Base-by-base conservation (phyloP, 2,888 invertebrate genomes). In the Pachliopta kotzebuea region DNA sequence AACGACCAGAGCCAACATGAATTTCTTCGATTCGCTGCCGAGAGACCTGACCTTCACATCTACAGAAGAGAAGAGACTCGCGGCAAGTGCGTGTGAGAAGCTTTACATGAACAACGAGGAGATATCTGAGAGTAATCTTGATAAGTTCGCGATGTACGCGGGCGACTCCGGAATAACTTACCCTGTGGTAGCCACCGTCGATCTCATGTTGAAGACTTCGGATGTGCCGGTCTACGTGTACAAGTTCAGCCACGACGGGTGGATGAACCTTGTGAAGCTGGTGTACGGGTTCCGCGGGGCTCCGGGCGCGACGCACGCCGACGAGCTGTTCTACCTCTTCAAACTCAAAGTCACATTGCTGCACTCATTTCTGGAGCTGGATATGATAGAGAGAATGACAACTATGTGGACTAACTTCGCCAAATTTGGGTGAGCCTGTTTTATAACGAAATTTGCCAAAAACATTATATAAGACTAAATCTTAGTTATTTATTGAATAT, bases 271-370 rank as follows among this genome's bases (percentile, higher is more conserved):
- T 3, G 80, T 83, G 0, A 90, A 90, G 70, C 45, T 76, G 7
- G 60, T 74, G 9, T 84, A 68, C 61, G 84, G 86, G 0, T 86
- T 80, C 62, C 63, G 71, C 17, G 70, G 68, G 1, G 71, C 77
- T n/a, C 82, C 84, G 0, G 90, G 90, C 1, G 89, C 90, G 0
- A 84, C 88, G 0, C 91, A 91, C 59, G 90, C 87, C 0, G 90
- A 91, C 67, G 91, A 90, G n/a, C 63, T 91, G 2, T 90, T 90
- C 68, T 91, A 90, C 65, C 76, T 91, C 68, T 90, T 90, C 65
- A 90, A 83, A 64, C 56, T 81, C 4, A 77, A 72, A 71, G 55
- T 75, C 0, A 74, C 77, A 0, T 59, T 82, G 3, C 70, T 80
- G 1, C 71, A 76, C 21, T 72, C 76, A 7, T 74, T 77, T 45